Conservation (phyloP, 2,888 invertebrate species). For the Ennomos erosarius region DNA sequence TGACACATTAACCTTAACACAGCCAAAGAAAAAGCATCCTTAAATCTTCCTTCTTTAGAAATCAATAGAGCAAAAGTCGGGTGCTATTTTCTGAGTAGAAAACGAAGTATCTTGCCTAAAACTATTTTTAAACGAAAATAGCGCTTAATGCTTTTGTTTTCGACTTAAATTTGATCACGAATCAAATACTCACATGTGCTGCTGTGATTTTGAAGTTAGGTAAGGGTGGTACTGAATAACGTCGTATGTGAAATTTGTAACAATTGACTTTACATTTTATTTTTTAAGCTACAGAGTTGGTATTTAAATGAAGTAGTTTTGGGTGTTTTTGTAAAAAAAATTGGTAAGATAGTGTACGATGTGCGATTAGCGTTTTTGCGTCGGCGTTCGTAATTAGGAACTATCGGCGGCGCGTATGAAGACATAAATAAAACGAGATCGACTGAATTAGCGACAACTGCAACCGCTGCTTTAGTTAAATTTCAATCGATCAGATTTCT, state of each 20-base stretch:
- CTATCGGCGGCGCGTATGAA: slow-evolving; percentile 84
- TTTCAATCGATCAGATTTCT: slow-evolving; percentile 72
- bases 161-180: slow-evolving; percentile 1
- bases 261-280: slow-evolving; percentile 27
- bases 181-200: slow-evolving; percentile 16
- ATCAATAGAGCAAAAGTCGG: slow-evolving; percentile 21
- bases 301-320: slow-evolving; percentile 19
- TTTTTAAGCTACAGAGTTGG: slow-evolving; percentile 11
- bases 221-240: slow-evolving; percentile 21
- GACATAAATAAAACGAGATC: slow-evolving; percentile 82
- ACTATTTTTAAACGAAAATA: slow-evolving; percentile 13
- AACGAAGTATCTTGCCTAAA: slow-evolving; percentile 17
- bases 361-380: slow-evolving; percentile 83
- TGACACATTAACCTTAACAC: slow-evolving; percentile 40
- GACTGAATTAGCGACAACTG: slow-evolving; percentile 71
- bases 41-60: background rate
- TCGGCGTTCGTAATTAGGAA: slow-evolving; percentile 79
- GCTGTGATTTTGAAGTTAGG: slow-evolving; percentile 21
- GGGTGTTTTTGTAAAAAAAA: slow-evolving; percentile 27
- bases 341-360: slow-evolving; percentile 56
- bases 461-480: slow-evolving; percentile 61
- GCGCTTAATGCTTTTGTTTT: slow-evolving; percentile 16
- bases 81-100: slow-evolving; percentile 20
- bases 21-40: slow-evolving; percentile 28
- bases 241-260: slow-evolving; percentile 16